Conservation (phyloP, 2,888 invertebrate species). For the Rhagophthalmus giganteus region DNA sequence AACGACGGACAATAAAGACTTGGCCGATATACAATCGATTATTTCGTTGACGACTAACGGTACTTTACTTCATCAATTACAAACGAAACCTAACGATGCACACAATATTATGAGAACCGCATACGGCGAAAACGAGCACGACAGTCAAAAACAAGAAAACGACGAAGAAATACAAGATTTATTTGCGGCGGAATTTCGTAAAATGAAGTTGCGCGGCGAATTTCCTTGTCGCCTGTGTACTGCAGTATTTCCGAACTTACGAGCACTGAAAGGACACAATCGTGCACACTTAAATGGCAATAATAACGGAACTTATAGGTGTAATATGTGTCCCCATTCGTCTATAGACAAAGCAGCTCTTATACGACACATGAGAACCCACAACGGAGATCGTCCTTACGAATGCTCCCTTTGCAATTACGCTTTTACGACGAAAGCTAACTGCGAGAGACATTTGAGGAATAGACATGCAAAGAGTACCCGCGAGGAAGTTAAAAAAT, state of each 20-base stretch:
- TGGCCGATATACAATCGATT: conserved; percentile 86
- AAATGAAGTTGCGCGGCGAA: conserved; percentile 86
- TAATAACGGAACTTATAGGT: conserved; percentile 79
- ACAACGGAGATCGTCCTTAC: conserved; percentile 93
- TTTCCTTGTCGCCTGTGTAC: conserved; percentile 90
- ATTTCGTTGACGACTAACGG: conserved; percentile 75
- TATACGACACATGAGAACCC: conserved; percentile 88
- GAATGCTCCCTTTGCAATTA: conserved; percentile 95
- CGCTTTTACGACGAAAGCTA: conserved; percentile 96
- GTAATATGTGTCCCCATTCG: conserved; percentile 90
- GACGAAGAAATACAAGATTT: conserved; percentile 78
- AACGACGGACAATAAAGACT: conserved; percentile 65
- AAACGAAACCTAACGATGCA: conserved; percentile 56
- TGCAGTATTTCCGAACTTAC: conserved; percentile 83
- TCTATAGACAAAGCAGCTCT: conserved; percentile 89
- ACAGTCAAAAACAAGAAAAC: conserved; percentile 37
- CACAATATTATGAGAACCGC: conserved; percentile 33
- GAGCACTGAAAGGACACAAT: conserved; percentile 90
- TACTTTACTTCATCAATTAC: conserved; percentile 67
- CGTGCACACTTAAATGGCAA: conserved; percentile 80
- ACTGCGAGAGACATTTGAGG: conserved; percentile 92
- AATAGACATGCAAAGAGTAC: conserved; percentile 87
- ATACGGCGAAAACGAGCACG: conserved; percentile 24
- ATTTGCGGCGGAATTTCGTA: conserved; percentile 82
- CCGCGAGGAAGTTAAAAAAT: conserved; percentile 84